Evolutionary conservation across 37 sponge, comb jelly and placozoan genomes (phyloP), one percentile per base, ranked within the genome.

Genomic region (Axinella damicornis): DNA sequence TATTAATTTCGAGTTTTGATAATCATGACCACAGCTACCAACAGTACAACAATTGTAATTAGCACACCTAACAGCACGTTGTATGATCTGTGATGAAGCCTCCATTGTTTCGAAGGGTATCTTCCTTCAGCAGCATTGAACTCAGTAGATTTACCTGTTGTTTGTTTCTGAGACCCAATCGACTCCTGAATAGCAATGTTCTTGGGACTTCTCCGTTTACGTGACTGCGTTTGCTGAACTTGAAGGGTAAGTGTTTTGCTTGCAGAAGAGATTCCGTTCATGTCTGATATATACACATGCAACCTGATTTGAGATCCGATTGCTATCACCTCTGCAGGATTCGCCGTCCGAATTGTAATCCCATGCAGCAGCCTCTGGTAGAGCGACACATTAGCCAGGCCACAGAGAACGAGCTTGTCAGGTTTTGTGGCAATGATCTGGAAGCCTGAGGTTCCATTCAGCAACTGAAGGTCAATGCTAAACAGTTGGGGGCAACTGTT

Each of bases 221-320:
- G 46, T 24, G 79, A 64, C 21, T 1, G 9, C 5, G 66, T 61
- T 28, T 15, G 17, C 25, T 57, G 59, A 32, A 83, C 75, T 30
- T 30, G 75, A 39, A 83, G 4, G 20, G 74, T 83, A 22, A 61
- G 24, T 15, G 65, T 65, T 28, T 65, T 74, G 5, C 15, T 74
- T 24, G 15, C 64, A 2, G 75, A 83, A 13, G 84, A 46, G 62
- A 83, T 65, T 9, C 84, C 84, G 74, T 83, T 83, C 66, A 46
- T 62, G 34, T 83, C 84, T 55, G 84, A 83, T 34, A 83, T 83
- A 32, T 83, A 83, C 20, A 83, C 84, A 53, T 66, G 31, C 22
- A 74, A 35, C 2, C 46, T 74, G 55, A 83, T 62, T 13, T 17
- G 31, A 15, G 75, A 74, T 25, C 66, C 28, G 6, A 1, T 2